A percentile compares a stretch with the other conserved stretches of the same genome.
Evolutionary conservation across 1,140 invertebrate species (phyloP).

Genomic region (Orchestia grillus): DNA sequence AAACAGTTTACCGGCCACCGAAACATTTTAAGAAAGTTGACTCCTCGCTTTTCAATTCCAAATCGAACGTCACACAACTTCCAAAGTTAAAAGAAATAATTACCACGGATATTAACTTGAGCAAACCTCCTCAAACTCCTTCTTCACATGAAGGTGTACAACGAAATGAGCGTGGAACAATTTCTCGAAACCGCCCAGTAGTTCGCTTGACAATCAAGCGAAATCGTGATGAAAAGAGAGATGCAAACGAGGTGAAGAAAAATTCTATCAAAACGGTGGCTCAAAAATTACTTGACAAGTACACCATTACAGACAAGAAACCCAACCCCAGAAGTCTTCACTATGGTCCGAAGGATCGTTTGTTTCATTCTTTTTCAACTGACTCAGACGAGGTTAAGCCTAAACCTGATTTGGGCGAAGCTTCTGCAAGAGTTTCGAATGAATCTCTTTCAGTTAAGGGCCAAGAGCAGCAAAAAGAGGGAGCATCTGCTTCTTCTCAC

Average conservation of each 20-base stretch:
- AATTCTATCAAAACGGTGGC: slow-evolving; percentile 66
- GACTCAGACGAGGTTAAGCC: slow-evolving; percentile 21
- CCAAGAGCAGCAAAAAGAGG: neutral
- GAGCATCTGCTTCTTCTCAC: neutral
- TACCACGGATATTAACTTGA: slow-evolving; percentile 64
- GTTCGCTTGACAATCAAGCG: slow-evolving; percentile 65
- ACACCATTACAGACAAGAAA: slow-evolving; percentile 63
- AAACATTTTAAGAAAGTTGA: slow-evolving; percentile 6
- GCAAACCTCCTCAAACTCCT: slow-evolving; percentile 44
- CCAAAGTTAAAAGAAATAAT: slow-evolving; percentile 60
- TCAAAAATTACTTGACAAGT: slow-evolving; percentile 66
- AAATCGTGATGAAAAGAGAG: slow-evolving; percentile 59
- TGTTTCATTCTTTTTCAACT: slow-evolving; percentile 7
- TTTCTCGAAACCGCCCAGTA: slow-evolving; percentile 63
- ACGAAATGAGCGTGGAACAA: slow-evolving; percentile 50
- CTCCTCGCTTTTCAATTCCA: neutral
- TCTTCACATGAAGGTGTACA: slow-evolving; percentile 12
- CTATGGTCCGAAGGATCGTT: slow-evolving; percentile 42
- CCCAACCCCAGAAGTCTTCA: neutral
- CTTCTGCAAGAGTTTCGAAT: neutral
- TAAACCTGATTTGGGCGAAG: slow-evolving; percentile 30
- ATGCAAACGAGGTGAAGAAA: slow-evolving; percentile 59
- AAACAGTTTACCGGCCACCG: slow-evolving; percentile 52
- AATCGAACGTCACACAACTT: neutral
- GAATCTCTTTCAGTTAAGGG: slow-evolving; percentile 43